phyloP scores from a whole-genome alignment of 92 coral and sea anemone species.

The Muricea muricata region DNA sequence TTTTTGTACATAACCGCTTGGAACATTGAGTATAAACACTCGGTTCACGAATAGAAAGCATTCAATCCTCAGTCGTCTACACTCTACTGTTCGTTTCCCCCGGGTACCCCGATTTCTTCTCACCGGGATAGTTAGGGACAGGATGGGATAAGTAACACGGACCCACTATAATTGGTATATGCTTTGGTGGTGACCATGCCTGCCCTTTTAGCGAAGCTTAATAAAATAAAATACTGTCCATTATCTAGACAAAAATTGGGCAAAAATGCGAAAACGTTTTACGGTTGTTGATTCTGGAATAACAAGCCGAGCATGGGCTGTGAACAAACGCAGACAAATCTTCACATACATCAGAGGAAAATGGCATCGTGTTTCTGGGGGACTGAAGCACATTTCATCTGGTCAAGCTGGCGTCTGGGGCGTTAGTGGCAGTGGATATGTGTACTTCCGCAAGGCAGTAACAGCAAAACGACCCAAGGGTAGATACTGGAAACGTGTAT shows the following conservation, averaged over 20 bases:
- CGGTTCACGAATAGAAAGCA: too few species aligned
- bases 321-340: conserved; percentile 23
- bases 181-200: too few species aligned
- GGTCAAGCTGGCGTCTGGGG: conserved; percentile 61
- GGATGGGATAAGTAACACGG: too few species aligned
- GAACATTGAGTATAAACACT: too few species aligned
- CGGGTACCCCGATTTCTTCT: too few species aligned
- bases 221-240: too few species aligned
- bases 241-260: not conserved
- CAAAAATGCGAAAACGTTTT: not conserved
- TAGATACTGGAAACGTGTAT: conserved; percentile 41
- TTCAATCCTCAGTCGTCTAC: too few species aligned
- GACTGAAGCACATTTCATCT: conserved; percentile 27
- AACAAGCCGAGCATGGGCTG: conserved; percentile 28
- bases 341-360: conserved; percentile 19
- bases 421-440: not conserved
- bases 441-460: conserved; percentile 28
- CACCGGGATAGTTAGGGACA: too few species aligned
- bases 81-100: too few species aligned
- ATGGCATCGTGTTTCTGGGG: conserved; percentile 30
- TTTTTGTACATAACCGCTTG: too few species aligned
- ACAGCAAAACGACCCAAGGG: conserved; percentile 16
- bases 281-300: conserved; percentile 29
- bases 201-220: too few species aligned
- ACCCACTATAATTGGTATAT: too few species aligned